Base-by-base conservation (phyloP, 2,797 vertebrate genomes). In the Sphenopsis melanotis region DNA sequence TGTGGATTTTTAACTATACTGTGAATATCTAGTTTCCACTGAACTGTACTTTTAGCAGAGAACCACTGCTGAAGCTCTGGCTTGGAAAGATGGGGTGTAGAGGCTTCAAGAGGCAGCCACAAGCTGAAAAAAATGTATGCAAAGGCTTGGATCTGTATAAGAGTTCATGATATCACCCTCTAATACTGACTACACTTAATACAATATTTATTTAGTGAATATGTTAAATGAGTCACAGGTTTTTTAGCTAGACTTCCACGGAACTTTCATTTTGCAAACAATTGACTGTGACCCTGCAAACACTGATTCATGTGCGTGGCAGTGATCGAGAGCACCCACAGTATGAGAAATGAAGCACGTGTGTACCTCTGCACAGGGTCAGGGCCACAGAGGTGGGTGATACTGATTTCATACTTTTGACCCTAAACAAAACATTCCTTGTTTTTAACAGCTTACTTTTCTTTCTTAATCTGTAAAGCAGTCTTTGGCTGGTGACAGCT, bases 401-500 rank as follows among this genome's bases (percentile, higher is more conserved):
- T 69, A 78, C 57, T 41, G 23, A 63, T 85, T 89, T 79, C 63
- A 52, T 77, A 26, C 49, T 52, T 74, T 57, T 83, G 68, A 93
- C 81, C 68, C 29, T 34, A 85, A 56, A 44, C 21, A 77, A 83
- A 92, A 52, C 34, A 30, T n/a, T 79, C 9, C 1, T 11, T 46
- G 75, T 44, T 70, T 90, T 79, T 34, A 75, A 82, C 65, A 76
- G 22, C 44, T 85, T 75, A 34, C 42, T 92, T 92, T 85, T 91
- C 50, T 89, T 72, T 63, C 76, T 76, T 94, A 91, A 89, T 95
- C 91, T 96, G 44, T 91, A 95, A 94, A 95, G 91, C 93, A 97
- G 92, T 63, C 82, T 78, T 89, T 81, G 76, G 61, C 47, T 93
- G 72, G 79, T 90, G 87, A 90, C 82, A 96, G 89, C 94, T 97